Base-by-base conservation (phyloP, 1,140 invertebrate genomes). In the Luehdorfia chinensis region DNA sequence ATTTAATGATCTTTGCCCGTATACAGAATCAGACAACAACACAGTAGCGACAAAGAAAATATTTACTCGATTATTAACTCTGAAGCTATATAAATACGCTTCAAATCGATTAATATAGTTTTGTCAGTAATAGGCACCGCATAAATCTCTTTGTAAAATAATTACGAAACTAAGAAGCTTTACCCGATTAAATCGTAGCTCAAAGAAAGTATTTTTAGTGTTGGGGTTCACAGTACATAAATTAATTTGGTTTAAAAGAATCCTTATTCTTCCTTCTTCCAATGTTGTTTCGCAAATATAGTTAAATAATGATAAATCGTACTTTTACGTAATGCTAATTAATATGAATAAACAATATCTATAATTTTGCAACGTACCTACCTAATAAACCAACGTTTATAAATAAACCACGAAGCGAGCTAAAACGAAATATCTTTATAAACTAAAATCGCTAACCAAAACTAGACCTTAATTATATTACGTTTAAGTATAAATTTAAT, bases 351-450 rank as follows among this genome's bases (percentile, higher is more conserved):
- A 25, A 41, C 21, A 15, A 30, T 15, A 15, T 15, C 27, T 7
- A 18, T 43, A 27, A 43, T 43, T 28, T 30, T 18, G 7, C 39
- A 30, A 43, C 27, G 27, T 30, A 28, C 39, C n/a, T n/a, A n/a
- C n/a, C n/a, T n/a, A n/a, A n/a, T 43, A 30, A 43, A 25, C 39
- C 16, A 43, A 30, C 39, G 30, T 43, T 43, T 43, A 43, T 43
- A 43, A 43, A 43, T 30, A 43, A 43, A 43, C 39, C 39, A 43
- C 39, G 23, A 30, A 43, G 23, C 37, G 37, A 27, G 14, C 39
- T 28, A 9, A 18, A 43, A 30, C 27, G 6, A 30, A 43, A 30
- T 43, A 30, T 16, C 39, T 43, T 30, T 30, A 2, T 30, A 43
- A 43, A 13, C 25, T n/a, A 28, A 18, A 30, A 27, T 18, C 8